Base-by-base conservation (phyloP, 2,797 vertebrate species). In the Kryptopterus vitreolus region DNA sequence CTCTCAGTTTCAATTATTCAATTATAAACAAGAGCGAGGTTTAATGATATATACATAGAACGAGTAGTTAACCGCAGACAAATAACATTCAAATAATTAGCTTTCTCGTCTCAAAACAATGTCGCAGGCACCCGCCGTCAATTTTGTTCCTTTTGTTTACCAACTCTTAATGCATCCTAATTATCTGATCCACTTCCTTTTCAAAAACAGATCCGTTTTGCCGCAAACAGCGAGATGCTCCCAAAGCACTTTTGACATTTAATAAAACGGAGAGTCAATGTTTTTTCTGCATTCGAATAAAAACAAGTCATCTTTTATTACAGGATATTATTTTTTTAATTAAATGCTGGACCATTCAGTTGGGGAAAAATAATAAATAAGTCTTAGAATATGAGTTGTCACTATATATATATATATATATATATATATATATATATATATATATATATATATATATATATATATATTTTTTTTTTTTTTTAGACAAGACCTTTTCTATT, bases 181-280 rank as follows among this genome's bases (percentile, higher is more conserved):
- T 72, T 55, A 72, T 72, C 52, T n/a, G 70, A 35, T 72, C 31
- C 12, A 6, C 29, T 55, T 72, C 29, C 8, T 72, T 72, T 69
- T 48, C 10, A 10, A 69, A 69, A 69, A 50, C 18, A 46, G 66
- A 50, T 55, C 18, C 50, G 53, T 35, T 72, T 72, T 55, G 31
- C 70, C 18, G 15, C 10, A 35, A 61, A 75, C 2, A 43, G 38
- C 10, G 31, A n/a, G 50, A 31, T 1, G 31, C 29, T 73, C 20
- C 68, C 63, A 78, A 78, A 71, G n/a, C 26, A 22, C 33, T 62
- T 55, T 10, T 59, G 46, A 50, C 63, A 52, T 82, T 84, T 71
- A 65, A 61, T 78, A 52, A 81, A 76, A 75, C 63, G 33, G 20
- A 68, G 59, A 62, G 50, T 74, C 62, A 77, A 82, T 75, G 62